Evolutionary conservation across 2,113 vertebrate genomes (phyloP).

Genomic region (Brachyhypopomus occidentalis): DNA sequence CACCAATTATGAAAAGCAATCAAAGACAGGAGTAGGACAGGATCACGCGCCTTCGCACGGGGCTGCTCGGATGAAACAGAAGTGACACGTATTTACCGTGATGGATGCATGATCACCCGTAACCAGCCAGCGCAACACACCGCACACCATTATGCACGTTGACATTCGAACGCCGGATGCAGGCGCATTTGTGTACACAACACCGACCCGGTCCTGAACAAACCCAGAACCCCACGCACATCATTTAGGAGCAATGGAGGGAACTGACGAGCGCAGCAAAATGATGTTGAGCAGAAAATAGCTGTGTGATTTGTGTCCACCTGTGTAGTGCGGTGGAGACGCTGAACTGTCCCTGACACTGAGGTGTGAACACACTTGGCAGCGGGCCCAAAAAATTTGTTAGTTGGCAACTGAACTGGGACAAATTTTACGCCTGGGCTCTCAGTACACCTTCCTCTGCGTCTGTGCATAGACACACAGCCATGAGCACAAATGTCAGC

Average conservation of each 20-base stretch:
- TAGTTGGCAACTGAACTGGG: conserved; percentile 62
- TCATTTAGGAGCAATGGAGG: not conserved
- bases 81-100: not conserved
- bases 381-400: conserved; percentile 67
- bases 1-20: conserved; percentile 28
- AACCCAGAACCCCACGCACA: conserved; percentile 54
- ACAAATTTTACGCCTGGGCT: conserved; percentile 58
- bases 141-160: not conserved
- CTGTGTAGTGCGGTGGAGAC: conserved; percentile 21
- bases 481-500: not conserved
- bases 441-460: not conserved
- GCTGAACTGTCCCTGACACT: conserved; percentile 66
- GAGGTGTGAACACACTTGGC: conserved; percentile 57
- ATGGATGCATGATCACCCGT: not conserved
- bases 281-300: not conserved
- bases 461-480: not conserved
- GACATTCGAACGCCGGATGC: not conserved
- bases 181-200: not conserved
- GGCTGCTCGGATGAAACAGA: not conserved
- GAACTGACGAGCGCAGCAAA: not conserved
- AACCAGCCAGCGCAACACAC: not conserved
- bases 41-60: not conserved
- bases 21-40: not conserved
- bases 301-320: not conserved
- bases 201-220: conserved; percentile 17